These are phyloP conservation scores for Melanaphis sacchari DNA, from an alignment of 1,140 invertebrate genomes.

Conservation along the genomic window DNA sequence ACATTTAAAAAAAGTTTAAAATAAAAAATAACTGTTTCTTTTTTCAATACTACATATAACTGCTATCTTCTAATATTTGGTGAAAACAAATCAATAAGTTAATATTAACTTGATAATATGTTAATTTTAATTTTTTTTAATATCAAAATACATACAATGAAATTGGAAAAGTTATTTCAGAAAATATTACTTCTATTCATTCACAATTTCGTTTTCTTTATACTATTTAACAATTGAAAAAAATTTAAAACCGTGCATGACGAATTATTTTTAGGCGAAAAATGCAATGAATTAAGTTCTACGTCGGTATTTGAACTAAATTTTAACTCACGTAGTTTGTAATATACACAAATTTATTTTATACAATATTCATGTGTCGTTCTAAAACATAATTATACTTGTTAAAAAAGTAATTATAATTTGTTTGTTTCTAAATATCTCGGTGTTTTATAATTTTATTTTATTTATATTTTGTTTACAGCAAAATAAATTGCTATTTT, in stretches of 20 bases:
- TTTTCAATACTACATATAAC: too few species aligned
- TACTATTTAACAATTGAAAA: background rate
- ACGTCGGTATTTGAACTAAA: background rate
- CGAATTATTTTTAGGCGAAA: background rate
- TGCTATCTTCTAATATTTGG: background rate
- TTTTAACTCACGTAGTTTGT: background rate
- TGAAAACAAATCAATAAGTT: background rate
- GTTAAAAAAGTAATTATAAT: background rate
- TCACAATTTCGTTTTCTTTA: background rate
- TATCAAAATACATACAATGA: background rate
- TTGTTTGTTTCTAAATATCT: background rate
- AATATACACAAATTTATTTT: conserved; percentile 1
- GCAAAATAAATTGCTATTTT: background rate
- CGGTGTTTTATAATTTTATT: background rate
- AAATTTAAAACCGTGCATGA: background rate
- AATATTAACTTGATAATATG: background rate
- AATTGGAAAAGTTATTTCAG: background rate
- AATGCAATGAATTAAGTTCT: background rate
- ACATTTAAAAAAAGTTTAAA: too few species aligned
- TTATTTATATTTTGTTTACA: too few species aligned
- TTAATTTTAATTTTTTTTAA: background rate
- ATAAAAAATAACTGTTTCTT: too few species aligned
- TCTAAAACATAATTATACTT: background rate
- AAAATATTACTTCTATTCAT: background rate
- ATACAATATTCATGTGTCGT: background rate